Base-by-base conservation (phyloP, 2,888 invertebrate species). In the Synergus gifuensis region DNA sequence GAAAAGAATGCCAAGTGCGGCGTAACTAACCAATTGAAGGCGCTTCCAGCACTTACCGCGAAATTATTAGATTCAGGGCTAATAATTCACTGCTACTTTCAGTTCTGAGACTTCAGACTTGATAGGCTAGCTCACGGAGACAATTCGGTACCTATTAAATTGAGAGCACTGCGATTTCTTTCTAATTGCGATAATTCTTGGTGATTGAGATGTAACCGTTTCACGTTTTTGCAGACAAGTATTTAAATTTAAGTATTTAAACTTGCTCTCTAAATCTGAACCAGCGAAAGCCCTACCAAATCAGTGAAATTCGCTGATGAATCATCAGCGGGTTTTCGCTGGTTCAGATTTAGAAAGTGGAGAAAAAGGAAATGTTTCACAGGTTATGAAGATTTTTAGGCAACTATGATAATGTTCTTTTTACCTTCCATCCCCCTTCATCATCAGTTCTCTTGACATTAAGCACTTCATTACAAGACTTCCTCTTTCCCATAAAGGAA, bases 11-110 rank as follows among this genome's bases (percentile, higher is more conserved):
- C 49, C 69, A 69, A 69, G 14, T 28, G 46, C 49, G 69, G 36
- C 54, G 54, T 54, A 73, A 73, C 36, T 36, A 54, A 54, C 73
- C 36, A 73, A 73, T 73, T 73, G 73, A n/a, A 54, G 73, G 49
- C 40, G 73, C 69, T 69, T 44, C 36, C 4, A 12, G n/a, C 11
- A 12, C 18, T 54, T 73, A 73, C 54, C 49, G n/a, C 36, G 73
- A 73, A 54, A 73, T 49, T 73, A 54, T 73, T 54, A 73, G 36
- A 73, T 73, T 40, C 54, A 22, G 14, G 22, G 22, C 9, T 22
- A n/a, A n/a, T n/a, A n/a, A n/a, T n/a, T n/a, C n/a, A n/a, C n/a
- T n/a, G 54, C 54, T 73, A 54, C 73, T 54, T 54, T 73, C n/a
- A 36, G 73, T 73, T 54, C 11, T 8, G 49, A 36, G 36, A 73